A percentile compares a stretch with the other conserved stretches of the same genome.
Conservation (phyloP, 2,888 invertebrate species). For the Timema cristinae region DNA sequence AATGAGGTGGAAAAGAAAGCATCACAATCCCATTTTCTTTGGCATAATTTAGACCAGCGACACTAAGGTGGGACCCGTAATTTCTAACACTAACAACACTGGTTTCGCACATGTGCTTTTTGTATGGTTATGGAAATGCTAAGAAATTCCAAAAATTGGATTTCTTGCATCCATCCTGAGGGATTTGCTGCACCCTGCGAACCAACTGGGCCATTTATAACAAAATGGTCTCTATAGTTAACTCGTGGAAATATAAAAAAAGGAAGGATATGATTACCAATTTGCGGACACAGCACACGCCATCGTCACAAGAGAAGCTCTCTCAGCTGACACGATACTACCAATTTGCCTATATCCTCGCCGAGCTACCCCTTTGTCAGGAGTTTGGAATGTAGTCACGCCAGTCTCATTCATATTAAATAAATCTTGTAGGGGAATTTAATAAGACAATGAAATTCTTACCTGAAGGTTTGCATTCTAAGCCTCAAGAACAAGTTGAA, state of each 20-base stretch:
- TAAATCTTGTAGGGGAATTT: no score
- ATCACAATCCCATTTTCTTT: constrained; percentile 39
- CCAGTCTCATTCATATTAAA: constrained; percentile 45
- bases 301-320: constrained; percentile 27
- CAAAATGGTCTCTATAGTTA: constrained; percentile 37
- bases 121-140: constrained; percentile 35
- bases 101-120: constrained; percentile 31
- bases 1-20: constrained; percentile 40
- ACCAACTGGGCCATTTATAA: constrained; percentile 40
- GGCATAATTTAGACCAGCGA: constrained; percentile 36
- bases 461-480: no score
- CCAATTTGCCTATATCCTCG: constrained; percentile 44
- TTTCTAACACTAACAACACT: constrained; percentile 36
- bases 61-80: constrained; percentile 34
- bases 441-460: no score
- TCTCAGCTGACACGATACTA: constrained; percentile 42
- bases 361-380: constrained; percentile 39
- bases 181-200: constrained; percentile 35
- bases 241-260: not conserved
- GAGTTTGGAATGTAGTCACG: constrained; percentile 43
- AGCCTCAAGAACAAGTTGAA: no score
- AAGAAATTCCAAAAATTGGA: constrained; percentile 33
- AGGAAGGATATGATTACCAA: constrained; percentile 2
- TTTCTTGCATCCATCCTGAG: constrained; percentile 37
- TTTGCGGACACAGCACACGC: not conserved